phyloP scores from a whole-genome alignment of 37 sponge, comb jelly and placozoan genomes.

The Cladorhizidae sp. region DNA sequence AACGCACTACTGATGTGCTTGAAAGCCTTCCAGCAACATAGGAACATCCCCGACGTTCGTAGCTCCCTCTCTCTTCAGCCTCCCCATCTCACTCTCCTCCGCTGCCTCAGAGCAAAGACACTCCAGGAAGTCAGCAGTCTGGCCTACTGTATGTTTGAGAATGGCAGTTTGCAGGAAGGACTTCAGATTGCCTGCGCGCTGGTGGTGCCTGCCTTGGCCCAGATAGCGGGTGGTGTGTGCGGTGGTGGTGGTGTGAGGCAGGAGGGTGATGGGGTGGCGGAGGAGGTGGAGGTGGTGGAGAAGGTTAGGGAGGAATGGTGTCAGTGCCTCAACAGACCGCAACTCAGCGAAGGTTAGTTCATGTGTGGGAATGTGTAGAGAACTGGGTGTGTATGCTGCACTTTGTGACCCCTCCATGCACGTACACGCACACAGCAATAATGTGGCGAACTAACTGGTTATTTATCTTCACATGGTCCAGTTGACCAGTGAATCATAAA shows the following conservation, averaged over 20 bases:
- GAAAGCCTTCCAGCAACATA: slow-evolving; percentile 10
- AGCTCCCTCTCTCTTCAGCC: background rate
- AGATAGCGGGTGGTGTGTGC: background rate
- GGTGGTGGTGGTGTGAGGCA: background rate
- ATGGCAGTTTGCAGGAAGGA: slow-evolving; percentile 7
- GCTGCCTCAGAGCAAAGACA: background rate
- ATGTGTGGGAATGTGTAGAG: background rate
- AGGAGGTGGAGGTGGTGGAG: slow-evolving; percentile 33
- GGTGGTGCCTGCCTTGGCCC: slow-evolving; percentile 34
- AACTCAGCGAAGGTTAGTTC: slow-evolving; percentile 49
- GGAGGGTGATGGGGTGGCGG: background rate
- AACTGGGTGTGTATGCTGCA: background rate
- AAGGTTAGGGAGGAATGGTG: slow-evolving; percentile 68
- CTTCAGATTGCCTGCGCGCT: slow-evolving; percentile 15
- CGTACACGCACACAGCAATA: slow-evolving; percentile 7
- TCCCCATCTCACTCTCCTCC: slow-evolving; percentile 6
- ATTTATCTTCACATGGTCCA: too few species aligned
- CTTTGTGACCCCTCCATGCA: background rate
- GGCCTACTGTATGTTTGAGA: slow-evolving; percentile 24
- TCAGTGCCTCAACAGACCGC: slow-evolving; percentile 42
- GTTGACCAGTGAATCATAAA: too few species aligned
- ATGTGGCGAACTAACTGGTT: too few species aligned
- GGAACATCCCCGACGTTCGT: background rate
- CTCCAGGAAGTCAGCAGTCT: slow-evolving; percentile 31
- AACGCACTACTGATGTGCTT: slow-evolving; percentile 3